These are phyloP conservation scores for Sigmodon hispidus DNA, from an alignment of 2,113 vertebrate species.

Conservation along the genomic window DNA sequence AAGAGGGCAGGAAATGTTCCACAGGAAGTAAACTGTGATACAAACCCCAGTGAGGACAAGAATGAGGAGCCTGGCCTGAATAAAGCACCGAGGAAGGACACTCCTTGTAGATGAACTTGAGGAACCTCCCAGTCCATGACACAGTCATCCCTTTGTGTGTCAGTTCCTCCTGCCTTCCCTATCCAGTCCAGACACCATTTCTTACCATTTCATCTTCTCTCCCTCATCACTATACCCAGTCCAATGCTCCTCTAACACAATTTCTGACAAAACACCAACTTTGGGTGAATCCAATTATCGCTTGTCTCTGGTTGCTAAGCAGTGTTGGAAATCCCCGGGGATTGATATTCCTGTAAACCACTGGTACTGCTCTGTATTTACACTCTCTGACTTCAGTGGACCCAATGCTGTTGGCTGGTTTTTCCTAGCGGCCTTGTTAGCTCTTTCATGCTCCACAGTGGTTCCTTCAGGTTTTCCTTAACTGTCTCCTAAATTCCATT, in stretches of 20 bases:
- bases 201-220: neutral
- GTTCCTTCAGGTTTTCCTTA: constrained; percentile 24
- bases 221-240: neutral
- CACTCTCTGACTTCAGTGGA: constrained; percentile 38
- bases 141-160: neutral
- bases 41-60: neutral
- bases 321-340: constrained; percentile 55
- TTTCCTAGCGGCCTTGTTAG: constrained; percentile 35
- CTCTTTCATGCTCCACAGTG: neutral
- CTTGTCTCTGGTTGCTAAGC: constrained; percentile 73
- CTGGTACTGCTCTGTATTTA: constrained; percentile 50
- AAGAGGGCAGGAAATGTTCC: neutral
- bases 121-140: neutral
- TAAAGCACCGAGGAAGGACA: neutral
- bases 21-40: too few relatives aligned
- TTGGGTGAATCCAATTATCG: constrained; percentile 64
- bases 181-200: neutral
- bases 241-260: neutral
- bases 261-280: constrained; percentile 68
- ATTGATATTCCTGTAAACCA: constrained; percentile 53
- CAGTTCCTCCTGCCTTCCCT: neutral
- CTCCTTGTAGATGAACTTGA: constrained; percentile 5
- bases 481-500: neutral
- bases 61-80: neutral
- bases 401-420: constrained; percentile 21